phyloP scores from a whole-genome alignment of 2,113 vertebrate species.

The Pogonocichla stellata region DNA sequence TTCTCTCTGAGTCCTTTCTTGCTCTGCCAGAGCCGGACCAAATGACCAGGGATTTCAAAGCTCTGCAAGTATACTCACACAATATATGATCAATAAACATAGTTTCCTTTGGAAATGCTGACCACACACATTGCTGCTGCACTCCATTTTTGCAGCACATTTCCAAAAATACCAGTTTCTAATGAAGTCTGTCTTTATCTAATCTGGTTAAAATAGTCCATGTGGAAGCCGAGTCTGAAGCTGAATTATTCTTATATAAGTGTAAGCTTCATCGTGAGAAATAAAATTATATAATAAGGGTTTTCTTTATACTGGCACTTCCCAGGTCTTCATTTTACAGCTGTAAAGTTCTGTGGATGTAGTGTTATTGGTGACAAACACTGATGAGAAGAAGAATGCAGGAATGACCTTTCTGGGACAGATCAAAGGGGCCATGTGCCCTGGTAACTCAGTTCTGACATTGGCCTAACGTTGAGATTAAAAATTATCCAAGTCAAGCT shows the following conservation, averaged over 20 bases:
- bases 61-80: background rate
- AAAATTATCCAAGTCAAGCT: background rate
- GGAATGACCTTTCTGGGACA: background rate
- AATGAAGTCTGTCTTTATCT: background rate
- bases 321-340: background rate
- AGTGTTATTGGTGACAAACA: background rate
- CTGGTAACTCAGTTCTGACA: background rate
- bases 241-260: background rate
- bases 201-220: background rate
- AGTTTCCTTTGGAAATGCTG: background rate
- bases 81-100: background rate
- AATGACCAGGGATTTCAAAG: background rate
- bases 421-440: conserved; percentile 24
- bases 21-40: background rate
- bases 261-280: background rate
- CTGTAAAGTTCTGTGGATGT: background rate
- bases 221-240: background rate
- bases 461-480: background rate
- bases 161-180: background rate
- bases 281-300: background rate
- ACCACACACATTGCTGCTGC: background rate
- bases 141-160: background rate
- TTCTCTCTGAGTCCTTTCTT: background rate
- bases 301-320: background rate
- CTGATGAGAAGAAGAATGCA: background rate